A percentile compares a stretch with the other conserved stretches of the same genome.
These are phyloP conservation scores for Antheraea mylitta DNA, from an alignment of 1,140 invertebrate genomes.

Conservation along the genomic window DNA sequence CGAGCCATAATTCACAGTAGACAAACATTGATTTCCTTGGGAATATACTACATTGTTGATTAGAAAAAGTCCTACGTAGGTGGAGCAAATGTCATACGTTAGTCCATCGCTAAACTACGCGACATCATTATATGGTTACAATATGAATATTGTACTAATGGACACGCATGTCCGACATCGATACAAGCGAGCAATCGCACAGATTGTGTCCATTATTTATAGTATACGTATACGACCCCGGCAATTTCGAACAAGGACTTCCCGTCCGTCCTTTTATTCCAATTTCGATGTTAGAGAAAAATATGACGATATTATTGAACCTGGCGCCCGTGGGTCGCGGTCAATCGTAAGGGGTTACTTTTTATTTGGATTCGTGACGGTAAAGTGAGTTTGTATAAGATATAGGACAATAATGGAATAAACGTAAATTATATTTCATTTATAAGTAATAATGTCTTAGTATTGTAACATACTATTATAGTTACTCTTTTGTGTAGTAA, in stretches of 20 bases:
- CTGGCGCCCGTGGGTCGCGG: conserved; percentile 38
- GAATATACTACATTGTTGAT: no score
- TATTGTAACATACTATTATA: no score
- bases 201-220: conserved; percentile 75
- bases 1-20: no score
- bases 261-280: conserved; percentile 62
- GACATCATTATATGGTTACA: not conserved
- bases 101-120: not conserved
- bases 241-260: conserved; percentile 64
- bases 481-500: no score
- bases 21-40: no score
- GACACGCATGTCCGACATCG: conserved; percentile 9
- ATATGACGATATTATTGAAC: conserved; percentile 74
- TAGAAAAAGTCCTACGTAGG: not conserved
- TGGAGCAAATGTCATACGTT: not conserved
- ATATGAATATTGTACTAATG: not conserved
- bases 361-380: conserved; percentile 45
- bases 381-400: conserved; percentile 17
- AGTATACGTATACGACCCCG: conserved; percentile 51
- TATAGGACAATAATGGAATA: not conserved
- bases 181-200: conserved; percentile 20
- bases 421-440: not conserved
- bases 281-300: conserved; percentile 70
- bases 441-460: no score
- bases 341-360: conserved; percentile 61